Percentiles rank a stretch among this genome's conserved stretches.
Evolutionary conservation across 2,888 invertebrate species (phyloP).

Genomic region (Parnassius apollo): DNA sequence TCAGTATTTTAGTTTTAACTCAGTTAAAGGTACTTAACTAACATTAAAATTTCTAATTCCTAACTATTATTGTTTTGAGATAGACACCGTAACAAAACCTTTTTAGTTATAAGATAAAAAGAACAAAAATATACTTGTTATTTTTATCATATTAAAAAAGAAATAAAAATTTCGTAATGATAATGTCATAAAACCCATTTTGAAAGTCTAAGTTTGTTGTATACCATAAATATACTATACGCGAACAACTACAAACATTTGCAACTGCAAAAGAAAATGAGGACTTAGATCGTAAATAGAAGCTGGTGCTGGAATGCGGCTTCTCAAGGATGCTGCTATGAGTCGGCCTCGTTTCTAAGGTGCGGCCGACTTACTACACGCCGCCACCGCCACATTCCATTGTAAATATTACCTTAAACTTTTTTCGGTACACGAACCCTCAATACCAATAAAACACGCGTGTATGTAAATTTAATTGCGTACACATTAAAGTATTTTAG

Average conservation of each 20-base stretch:
- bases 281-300: slow-evolving; percentile 66
- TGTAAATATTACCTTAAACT: slow-evolving; percentile 41
- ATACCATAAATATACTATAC: too few relatives aligned
- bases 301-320: slow-evolving; percentile 73
- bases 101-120: too few relatives aligned
- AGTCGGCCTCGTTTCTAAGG: slow-evolving; percentile 60
- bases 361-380: slow-evolving; percentile 57
- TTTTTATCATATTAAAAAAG: too few relatives aligned
- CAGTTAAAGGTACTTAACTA: too few relatives aligned
- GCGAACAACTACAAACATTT: slow-evolving; percentile 14
- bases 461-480: slow-evolving; percentile 14
- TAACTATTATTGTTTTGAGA: too few relatives aligned
- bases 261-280: slow-evolving; percentile 49
- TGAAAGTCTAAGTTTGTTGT: too few relatives aligned
- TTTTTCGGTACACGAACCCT: slow-evolving; percentile 36
- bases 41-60: too few relatives aligned
- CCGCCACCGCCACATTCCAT: slow-evolving; percentile 59
- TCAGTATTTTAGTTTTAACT: too few relatives aligned
- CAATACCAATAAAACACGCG: slow-evolving; percentile 31
- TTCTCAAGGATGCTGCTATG: slow-evolving; percentile 75
- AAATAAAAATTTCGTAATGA: too few relatives aligned
- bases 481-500: slow-evolving; percentile 21
- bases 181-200: too few relatives aligned
- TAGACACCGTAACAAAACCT: too few relatives aligned
- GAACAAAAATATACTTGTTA: too few relatives aligned